Evolutionary conservation across 2,797 vertebrate species (phyloP).

Genomic region (Phylloscopus collybita): DNA sequence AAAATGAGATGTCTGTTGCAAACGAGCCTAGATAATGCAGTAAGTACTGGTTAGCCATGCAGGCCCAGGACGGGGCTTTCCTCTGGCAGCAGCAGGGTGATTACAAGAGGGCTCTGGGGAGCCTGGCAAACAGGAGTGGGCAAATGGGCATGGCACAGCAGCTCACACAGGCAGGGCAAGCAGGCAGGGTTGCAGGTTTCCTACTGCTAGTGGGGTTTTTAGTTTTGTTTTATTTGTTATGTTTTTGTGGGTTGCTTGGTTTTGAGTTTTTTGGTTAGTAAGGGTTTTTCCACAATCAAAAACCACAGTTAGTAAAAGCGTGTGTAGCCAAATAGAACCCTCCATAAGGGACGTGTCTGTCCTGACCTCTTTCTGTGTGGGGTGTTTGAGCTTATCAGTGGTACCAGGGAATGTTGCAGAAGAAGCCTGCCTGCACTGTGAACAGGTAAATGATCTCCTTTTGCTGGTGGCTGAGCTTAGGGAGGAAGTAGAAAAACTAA

Average conservation of each 20-base stretch:
- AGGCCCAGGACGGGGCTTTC: neutral
- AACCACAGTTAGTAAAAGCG: neutral
- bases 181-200: neutral
- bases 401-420: neutral
- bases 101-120: neutral
- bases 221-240: neutral
- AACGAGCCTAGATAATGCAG: neutral
- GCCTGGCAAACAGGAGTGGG: rapidly evolving
- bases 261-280: neutral
- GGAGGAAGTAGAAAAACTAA: neutral
- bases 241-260: neutral
- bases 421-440: neutral
- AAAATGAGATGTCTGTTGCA: neutral
- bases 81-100: rapidly evolving
- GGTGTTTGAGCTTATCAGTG: neutral
- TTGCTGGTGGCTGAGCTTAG: rapidly evolving
- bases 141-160: too few species aligned
- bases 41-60: rapidly evolving
- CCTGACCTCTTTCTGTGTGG: neutral
- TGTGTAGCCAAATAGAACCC: neutral
- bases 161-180: too few species aligned
- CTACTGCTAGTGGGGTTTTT: neutral
- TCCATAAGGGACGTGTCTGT: neutral
- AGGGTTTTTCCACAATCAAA: rapidly evolving
- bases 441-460: neutral